These are phyloP conservation scores for Misgurnus anguillicaudatus DNA, from an alignment of 2,113 vertebrate species.

Conservation along the genomic window DNA sequence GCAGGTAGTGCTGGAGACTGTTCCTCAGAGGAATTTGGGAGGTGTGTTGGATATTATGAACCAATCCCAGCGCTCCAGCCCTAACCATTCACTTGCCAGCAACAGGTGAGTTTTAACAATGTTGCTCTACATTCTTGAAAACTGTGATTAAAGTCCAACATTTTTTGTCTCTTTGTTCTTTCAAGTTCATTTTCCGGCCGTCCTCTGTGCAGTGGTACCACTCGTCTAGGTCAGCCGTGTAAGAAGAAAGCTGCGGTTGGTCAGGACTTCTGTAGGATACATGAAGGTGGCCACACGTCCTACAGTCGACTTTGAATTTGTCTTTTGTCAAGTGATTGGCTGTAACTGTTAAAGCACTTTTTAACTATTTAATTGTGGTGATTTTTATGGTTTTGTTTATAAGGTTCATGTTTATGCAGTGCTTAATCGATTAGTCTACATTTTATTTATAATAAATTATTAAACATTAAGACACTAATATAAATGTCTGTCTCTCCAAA, in stretches of 20 bases:
- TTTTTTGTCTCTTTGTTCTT: neutral
- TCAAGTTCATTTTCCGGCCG: conserved; percentile 67
- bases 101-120: conserved; percentile 60
- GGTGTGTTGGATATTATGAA: conserved; percentile 52
- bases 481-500: no score
- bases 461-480: no score
- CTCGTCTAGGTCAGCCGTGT: conserved; percentile 73
- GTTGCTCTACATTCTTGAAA: no score
- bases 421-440: no score
- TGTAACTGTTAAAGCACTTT: neutral
- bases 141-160: neutral
- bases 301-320: conserved; percentile 25
- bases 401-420: neutral
- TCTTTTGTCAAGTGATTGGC: neutral
- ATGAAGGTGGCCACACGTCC: conserved; percentile 54
- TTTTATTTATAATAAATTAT: no score
- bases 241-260: conserved; percentile 70
- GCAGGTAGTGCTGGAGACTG: conserved; percentile 46
- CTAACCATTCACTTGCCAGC: conserved; percentile 57
- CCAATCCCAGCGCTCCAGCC: conserved; percentile 58
- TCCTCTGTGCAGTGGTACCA: conserved; percentile 72
- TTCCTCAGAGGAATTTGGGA: conserved; percentile 59
- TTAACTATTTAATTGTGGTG: neutral
- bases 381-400: neutral
- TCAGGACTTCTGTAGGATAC: conserved; percentile 78